Base-by-base conservation (phyloP, 92 coral and sea anemone species). In the Epizoanthus scotinus region DNA sequence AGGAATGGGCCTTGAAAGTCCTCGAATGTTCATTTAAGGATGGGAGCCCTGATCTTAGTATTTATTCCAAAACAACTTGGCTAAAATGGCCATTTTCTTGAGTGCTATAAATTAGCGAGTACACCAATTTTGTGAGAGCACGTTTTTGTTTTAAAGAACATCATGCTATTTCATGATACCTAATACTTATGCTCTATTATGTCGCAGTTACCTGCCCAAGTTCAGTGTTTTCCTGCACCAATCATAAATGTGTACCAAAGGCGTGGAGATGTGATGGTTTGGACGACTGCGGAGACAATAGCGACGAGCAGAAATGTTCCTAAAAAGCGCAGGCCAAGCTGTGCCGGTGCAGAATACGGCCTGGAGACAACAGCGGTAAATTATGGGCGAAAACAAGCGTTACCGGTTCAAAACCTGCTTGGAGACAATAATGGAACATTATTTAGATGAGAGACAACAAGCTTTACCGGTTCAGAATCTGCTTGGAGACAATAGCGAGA, bases 181-280 rank as follows among this genome's bases (percentile, higher is more conserved):
- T 24, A 19, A 19, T 40, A 6, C 27, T 12, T 2, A 64, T 27
- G 29, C 17, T 8, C 3, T 40, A 13, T 75, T 31, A 14, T 9
- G 9, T 75, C 7, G 21, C 81, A 75, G 81, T 75, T 20, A 14
- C 68, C 2, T 75, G 81, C 61, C 81, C 81, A 3, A 38, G 38
- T 15, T 59, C 68, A 24, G 67, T 58, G 13, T 75, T 75, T 20
- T 8, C 57, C 9, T 75, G 81, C 18, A 26, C 55, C 29, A 75
- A 75, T 21, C 56, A 40, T 34, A 40, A 21, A 4, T 75, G 68
- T 38, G 25, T 75, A 31, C 67, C 67, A 12, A 31, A 5, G 61
- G 42, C 6, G 25, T 75, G 56, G 81, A 55, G 40, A n/a, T 75
- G 81, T 29, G 81, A 75, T 18, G 9, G 40, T 0, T 9, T 59